These are phyloP conservation scores for Climacteris rufus DNA, from an alignment of 2,113 vertebrate genomes.

Conservation along the genomic window DNA sequence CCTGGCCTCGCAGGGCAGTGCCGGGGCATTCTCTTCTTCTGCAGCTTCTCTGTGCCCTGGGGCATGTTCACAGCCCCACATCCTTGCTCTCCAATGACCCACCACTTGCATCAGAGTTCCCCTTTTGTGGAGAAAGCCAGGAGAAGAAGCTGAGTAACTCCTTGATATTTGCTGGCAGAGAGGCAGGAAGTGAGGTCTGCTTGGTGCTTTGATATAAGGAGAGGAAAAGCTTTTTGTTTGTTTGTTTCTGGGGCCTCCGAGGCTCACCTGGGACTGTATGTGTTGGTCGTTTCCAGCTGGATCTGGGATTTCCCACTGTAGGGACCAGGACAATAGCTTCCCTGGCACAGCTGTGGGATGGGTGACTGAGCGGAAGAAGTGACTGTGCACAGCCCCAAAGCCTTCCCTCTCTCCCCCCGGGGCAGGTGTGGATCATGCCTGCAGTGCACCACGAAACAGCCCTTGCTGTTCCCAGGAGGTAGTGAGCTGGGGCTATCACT, in stretches of 20 bases:
- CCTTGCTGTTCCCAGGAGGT: background rate
- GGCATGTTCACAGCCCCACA: background rate
- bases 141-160: background rate
- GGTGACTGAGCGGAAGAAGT: background rate
- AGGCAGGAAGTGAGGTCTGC: background rate
- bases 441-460: rapidly evolving
- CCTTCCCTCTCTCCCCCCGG: rapidly evolving
- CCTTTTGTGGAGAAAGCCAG: background rate
- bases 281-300: background rate
- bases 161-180: background rate
- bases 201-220: background rate
- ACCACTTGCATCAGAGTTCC: background rate
- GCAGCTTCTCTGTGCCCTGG: background rate
- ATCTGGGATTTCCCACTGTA: background rate
- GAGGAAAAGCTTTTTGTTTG: background rate
- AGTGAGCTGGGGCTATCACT: background rate
- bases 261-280: background rate
- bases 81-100: background rate
- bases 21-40: background rate
- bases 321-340: background rate
- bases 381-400: background rate
- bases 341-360: background rate
- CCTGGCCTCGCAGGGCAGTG: background rate
- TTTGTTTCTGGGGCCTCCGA: background rate
- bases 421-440: rapidly evolving